Evolutionary conservation across 35 echinoderm and acorn worm species (phyloP).

Genomic region (Strongylocentrotus purpuratus): DNA sequence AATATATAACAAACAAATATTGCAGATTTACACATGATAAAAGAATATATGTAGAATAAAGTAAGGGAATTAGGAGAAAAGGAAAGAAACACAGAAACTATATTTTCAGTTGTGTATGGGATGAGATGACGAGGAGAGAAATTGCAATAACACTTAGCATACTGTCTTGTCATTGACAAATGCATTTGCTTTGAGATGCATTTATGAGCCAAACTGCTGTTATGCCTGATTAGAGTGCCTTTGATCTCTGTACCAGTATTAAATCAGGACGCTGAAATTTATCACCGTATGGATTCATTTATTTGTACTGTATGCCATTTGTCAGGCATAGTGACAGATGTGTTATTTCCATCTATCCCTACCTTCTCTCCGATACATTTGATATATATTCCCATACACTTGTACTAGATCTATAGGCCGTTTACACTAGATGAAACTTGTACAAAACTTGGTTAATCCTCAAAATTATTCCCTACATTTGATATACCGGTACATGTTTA

Average conservation of each 20-base stretch:
- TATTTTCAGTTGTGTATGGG: neutral
- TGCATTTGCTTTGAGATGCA: neutral
- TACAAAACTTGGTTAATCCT: neutral
- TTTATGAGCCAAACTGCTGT: conserved; percentile 2
- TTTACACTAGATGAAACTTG: neutral
- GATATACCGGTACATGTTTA: too few species aligned
- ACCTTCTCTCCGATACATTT: neutral
- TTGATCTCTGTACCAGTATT: conserved; percentile 1
- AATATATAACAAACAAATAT: too few species aligned
- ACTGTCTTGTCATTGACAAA: neutral
- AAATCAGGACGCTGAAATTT: neutral
- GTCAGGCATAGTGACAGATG: neutral
- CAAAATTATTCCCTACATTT: neutral
- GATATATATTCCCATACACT: neutral
- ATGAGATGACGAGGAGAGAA: neutral
- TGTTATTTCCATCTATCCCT: neutral
- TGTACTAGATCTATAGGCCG: neutral
- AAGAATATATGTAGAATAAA: too few species aligned
- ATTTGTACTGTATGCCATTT: conserved; percentile 18
- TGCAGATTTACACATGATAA: too few species aligned
- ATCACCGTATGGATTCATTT: neutral
- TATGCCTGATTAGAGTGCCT: neutral
- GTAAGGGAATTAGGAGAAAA: neutral
- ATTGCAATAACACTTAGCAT: neutral
- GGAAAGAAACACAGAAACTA: neutral